Base-by-base conservation (phyloP, 1,140 invertebrate genomes). In the Wasmannia auropunctata region DNA sequence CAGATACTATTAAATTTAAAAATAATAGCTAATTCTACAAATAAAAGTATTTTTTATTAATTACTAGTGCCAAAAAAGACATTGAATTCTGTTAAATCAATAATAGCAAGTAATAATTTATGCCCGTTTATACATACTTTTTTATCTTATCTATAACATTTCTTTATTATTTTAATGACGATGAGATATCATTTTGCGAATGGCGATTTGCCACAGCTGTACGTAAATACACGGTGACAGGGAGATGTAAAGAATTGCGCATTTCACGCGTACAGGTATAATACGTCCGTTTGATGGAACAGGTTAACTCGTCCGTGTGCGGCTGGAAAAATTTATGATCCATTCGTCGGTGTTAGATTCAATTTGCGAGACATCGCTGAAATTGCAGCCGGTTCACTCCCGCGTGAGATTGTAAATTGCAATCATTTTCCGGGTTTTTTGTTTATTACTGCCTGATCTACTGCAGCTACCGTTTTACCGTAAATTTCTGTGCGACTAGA, bases 321-420 rank as follows among this genome's bases (percentile, higher is more conserved):
- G 11, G 19, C 28, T 54, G 43, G 31, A 43, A 43, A 51, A 81
- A 43, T 81, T 72, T 72, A 70, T 40, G 77, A 56, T 81, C n/a
- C 37, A 81, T 72, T 81, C 34, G 49, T 81, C 34, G 49, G 65
- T 28, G 49, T 81, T 81, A 58, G 34, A 81, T 81, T 81, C 65
- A 72, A 81, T 81, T 72, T 81, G 65, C 79, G 19, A 72, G 31
- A 72, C 31, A 67, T 80, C 43, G 22, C 43, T 46, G 37, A 56
- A 81, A 81, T 81, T 81, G 25, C n/a, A n/a, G n/a, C 22, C 6
- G 67, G 16, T 58, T 49, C 25, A 81, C 19, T 81, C 72, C 11
- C 34, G 25, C 19, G 19, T 56, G n/a, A 11, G 51, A 81, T 70
- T 56, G 65, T 56, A 81, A 58, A 81, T 56, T 22, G 7, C 19